A percentile compares a stretch with the other conserved stretches of the same genome.
These are phyloP conservation scores for Fundulus diaphanus DNA, from an alignment of 2,797 vertebrate genomes.

Conservation along the genomic window DNA sequence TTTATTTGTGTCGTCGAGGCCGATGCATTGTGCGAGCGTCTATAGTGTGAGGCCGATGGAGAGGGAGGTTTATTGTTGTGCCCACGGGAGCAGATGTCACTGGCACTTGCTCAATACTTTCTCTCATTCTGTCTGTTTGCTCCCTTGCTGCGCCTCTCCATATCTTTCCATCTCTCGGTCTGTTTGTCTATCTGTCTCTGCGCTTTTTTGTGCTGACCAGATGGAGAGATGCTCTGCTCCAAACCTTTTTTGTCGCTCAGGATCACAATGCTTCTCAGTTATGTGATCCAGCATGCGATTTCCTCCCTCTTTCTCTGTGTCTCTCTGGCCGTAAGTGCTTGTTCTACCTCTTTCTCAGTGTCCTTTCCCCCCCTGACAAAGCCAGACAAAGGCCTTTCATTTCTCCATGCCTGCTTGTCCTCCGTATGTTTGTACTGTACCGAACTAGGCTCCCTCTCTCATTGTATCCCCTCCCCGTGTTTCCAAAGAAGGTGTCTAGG, in stretches of 20 bases:
- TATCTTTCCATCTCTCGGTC: slow-evolving; percentile 40
- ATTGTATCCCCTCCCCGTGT: slow-evolving; percentile 65
- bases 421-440: slow-evolving; percentile 78
- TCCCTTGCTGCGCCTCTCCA: slow-evolving; percentile 54
- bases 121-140: slow-evolving; percentile 67
- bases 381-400: slow-evolving; percentile 77
- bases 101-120: slow-evolving; percentile 80
- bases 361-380: slow-evolving; percentile 58
- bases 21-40: slow-evolving; percentile 64
- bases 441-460: slow-evolving; percentile 67
- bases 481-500: slow-evolving; percentile 75
- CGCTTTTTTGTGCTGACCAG: slow-evolving; percentile 63
- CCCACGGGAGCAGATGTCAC: slow-evolving; percentile 85
- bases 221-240: slow-evolving; percentile 77
- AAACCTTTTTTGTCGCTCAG: slow-evolving; percentile 69
- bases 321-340: slow-evolving; percentile 41
- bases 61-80: slow-evolving; percentile 81
- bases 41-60: slow-evolving; percentile 73
- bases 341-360: slow-evolving; percentile 61
- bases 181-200: slow-evolving; percentile 48
- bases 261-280: slow-evolving; percentile 74
- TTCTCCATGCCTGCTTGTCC: slow-evolving; percentile 64
- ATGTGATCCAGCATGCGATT: slow-evolving; percentile 69
- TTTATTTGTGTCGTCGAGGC: slow-evolving; percentile 57
- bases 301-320: slow-evolving; percentile 53